Percentiles rank a stretch among this genome's conserved stretches.
These are phyloP conservation scores for Nesoenas mayeri DNA, from an alignment of 2,113 vertebrate species.

Conservation along the genomic window DNA sequence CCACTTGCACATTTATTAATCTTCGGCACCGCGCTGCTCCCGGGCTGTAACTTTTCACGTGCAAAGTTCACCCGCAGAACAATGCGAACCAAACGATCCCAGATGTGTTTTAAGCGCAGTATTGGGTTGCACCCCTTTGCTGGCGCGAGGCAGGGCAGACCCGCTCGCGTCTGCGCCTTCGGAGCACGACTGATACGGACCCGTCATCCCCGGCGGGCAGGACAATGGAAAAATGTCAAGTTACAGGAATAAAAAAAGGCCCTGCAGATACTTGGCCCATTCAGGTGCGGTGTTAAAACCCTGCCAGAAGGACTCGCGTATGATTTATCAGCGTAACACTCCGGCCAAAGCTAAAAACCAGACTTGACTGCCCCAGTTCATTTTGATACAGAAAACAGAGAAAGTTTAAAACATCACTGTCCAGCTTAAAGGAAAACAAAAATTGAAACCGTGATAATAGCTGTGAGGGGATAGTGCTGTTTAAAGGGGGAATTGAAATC, in stretches of 20 bases:
- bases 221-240: conserved; percentile 37
- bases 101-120: conserved; percentile 52
- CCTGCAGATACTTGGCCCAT: conserved; percentile 38
- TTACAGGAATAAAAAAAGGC: neutral
- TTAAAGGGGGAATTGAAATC: neutral
- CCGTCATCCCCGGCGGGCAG: neutral
- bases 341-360: conserved; percentile 52
- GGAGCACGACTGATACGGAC: neutral
- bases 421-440: neutral
- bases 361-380: neutral
- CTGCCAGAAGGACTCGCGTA: conserved; percentile 3
- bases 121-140: conserved; percentile 33
- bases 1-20: neutral
- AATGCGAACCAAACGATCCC: conserved; percentile 39
- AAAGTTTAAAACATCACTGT: neutral
- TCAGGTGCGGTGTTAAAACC: conserved; percentile 21
- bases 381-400: conserved; percentile 69
- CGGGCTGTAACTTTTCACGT: neutral
- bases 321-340: conserved; percentile 37
- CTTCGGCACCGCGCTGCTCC: neutral
- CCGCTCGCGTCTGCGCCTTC: neutral
- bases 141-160: neutral
- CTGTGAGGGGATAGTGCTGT: neutral
- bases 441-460: neutral
- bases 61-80: conserved; percentile 32